phyloP scores from a whole-genome alignment of 92 coral and sea anemone species.

The Anthopleura xanthogrammica region DNA sequence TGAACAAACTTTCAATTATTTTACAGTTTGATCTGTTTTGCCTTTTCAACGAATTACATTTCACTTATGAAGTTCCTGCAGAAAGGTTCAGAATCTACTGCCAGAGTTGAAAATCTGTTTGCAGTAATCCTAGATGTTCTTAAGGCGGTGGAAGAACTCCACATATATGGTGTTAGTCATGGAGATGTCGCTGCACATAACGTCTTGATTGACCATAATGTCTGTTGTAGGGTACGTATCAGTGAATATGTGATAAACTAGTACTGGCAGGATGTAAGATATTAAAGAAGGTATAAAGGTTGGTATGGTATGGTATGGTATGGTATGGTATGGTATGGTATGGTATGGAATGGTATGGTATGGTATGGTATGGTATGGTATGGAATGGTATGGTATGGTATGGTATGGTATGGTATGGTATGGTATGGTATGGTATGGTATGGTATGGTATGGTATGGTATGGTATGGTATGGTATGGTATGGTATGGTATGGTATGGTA shows the following conservation, averaged over 20 bases:
- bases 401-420: too few species aligned
- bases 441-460: too few species aligned
- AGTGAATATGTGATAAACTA: neutral
- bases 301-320: too few species aligned
- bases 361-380: too few species aligned
- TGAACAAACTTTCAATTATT: neutral
- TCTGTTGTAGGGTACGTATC: neutral
- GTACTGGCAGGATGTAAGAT: too few species aligned
- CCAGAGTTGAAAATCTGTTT: neutral
- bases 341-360: too few species aligned
- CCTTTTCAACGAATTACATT: neutral
- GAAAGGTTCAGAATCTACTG: neutral
- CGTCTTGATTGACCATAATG: neutral
- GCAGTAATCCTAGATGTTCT: neutral
- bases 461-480: too few species aligned
- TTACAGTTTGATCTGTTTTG: conserved; percentile 5
- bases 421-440: too few species aligned
- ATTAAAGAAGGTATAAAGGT: too few species aligned
- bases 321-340: too few species aligned
- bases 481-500: too few species aligned
- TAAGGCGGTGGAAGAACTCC: neutral
- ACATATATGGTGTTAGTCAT: neutral
- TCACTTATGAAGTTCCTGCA: neutral
- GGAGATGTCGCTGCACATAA: neutral
- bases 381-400: too few species aligned